Evolutionary conservation across 92 coral and sea anemone species (phyloP), one percentile per base, ranked within the genome.

Genomic region (Umimayanthus chanpuru): DNA sequence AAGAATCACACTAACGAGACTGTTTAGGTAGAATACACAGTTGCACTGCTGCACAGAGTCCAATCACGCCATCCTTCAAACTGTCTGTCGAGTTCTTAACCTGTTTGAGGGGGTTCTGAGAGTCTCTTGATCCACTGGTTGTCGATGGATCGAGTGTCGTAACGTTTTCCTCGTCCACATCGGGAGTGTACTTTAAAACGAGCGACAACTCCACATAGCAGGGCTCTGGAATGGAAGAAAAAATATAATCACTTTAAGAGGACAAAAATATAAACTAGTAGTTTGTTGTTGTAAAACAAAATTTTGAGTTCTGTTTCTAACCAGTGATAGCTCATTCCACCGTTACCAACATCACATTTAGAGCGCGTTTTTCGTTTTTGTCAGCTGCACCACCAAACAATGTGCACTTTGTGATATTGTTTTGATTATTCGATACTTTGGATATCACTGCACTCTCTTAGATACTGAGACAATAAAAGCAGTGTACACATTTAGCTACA

Each of bases 11-110:
- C 75, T 93, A 89, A 28, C 88, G 88, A 9, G 81, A 81, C n/a
- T 94, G 91, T 88, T 97, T 97, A 40, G 99, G 99, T 89, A 92
- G 84, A 85, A 97, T 92, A 64, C 94, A 97, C 44, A 97, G 91
- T 77, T 94, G 95, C 9, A 97, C 99, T 18, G 99, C 96, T 29
- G 93, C 56, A 67, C 98, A 97, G 38, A 97, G 94, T 18, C 94
- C 96, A 77, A 97, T 94, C 4, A 95, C 94, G 12, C 97, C 98
- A 53, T 93, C 94, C 44, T 81, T 88, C 43, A 97, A 84, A 86
- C 92, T 96, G 86, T 96, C 97, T 18, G 94, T 93, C 56, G 92
- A 88, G 87, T 93, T 90, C 81, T 95, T 95, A 43, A 89, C 90
- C 70, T 96, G 98, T 77, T 92, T 94, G 16, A 89, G 49, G 9